Percentiles rank a stretch among this genome's conserved stretches.
Evolutionary conservation across 37 sponge, comb jelly and placozoan genomes (phyloP).

Genomic region (Petrosia ficiformis): DNA sequence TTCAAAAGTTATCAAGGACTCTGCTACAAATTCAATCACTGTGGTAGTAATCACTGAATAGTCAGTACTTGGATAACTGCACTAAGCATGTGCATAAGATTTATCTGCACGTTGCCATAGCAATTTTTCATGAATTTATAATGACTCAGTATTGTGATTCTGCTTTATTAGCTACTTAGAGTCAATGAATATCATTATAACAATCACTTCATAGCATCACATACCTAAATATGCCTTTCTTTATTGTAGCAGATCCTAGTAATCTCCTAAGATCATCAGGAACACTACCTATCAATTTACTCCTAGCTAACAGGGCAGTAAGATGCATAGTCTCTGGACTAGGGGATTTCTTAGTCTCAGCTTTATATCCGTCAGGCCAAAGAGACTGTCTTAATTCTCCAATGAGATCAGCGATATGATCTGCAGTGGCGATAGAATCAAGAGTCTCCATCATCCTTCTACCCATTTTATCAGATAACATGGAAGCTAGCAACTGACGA

Average conservation of each 20-base stretch:
- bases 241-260: constrained; percentile 33
- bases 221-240: constrained; percentile 46
- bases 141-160: no score
- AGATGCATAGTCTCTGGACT: background rate
- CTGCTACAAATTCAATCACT: no score
- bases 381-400: constrained; percentile 35
- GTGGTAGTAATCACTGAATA: no score
- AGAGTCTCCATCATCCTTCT: constrained; percentile 41
- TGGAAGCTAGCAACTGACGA: constrained; percentile 41
- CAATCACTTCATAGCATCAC: no score
- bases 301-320: constrained; percentile 34
- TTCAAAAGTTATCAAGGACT: no score
- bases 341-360: background rate
- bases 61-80: no score
- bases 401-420: constrained; percentile 48
- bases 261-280: constrained; percentile 61
- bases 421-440: constrained; percentile 44
- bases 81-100: no score
- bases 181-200: no score
- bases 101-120: no score
- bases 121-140: no score
- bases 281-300: constrained; percentile 66
- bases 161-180: no score
- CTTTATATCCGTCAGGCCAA: constrained; percentile 56
- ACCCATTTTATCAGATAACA: constrained; percentile 34